Conservation (phyloP, 2,797 vertebrate species). For the Arrhamphus sclerolepis region DNA sequence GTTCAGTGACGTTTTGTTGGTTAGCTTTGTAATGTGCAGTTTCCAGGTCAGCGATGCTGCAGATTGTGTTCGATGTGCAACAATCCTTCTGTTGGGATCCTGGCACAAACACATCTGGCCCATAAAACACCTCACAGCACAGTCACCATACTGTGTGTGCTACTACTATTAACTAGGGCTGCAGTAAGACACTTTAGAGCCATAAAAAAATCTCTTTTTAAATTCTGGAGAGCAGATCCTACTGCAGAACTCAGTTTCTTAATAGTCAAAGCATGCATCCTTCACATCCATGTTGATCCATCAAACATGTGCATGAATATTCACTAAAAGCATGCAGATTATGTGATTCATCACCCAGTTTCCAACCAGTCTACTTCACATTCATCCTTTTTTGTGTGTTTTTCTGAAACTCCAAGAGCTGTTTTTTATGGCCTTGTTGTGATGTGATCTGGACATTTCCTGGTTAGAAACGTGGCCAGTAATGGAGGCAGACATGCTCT, state of each 20-base stretch:
- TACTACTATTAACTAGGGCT: too few relatives aligned
- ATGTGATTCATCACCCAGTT: not conserved
- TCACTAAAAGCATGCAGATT: not conserved
- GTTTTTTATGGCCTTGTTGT: not conserved
- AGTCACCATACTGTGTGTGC: too few relatives aligned
- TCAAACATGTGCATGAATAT: too few relatives aligned
- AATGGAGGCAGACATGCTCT: conserved; percentile 62
- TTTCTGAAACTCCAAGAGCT: too few relatives aligned
- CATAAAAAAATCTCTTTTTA: too few relatives aligned
- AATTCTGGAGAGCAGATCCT: too few relatives aligned
- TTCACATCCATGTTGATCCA: too few relatives aligned
- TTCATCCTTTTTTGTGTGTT: too few relatives aligned
- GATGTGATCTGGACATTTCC: conserved; percentile 18
- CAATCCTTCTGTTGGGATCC: conserved; percentile 8
- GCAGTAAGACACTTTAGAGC: too few relatives aligned
- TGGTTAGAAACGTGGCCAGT: conserved; percentile 16
- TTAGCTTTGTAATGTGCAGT: not conserved
- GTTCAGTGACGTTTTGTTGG: conserved; percentile 7
- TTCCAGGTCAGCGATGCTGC: conserved; percentile 15
- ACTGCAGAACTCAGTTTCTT: too few relatives aligned
- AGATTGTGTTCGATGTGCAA: not conserved
- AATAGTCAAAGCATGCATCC: too few relatives aligned
- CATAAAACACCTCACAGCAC: too few relatives aligned
- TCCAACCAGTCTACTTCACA: conserved; percentile 1
- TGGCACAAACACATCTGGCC: not conserved